These are phyloP conservation scores for Habrosyne pyritoides DNA, from an alignment of 2,888 invertebrate species.

Conservation along the genomic window DNA sequence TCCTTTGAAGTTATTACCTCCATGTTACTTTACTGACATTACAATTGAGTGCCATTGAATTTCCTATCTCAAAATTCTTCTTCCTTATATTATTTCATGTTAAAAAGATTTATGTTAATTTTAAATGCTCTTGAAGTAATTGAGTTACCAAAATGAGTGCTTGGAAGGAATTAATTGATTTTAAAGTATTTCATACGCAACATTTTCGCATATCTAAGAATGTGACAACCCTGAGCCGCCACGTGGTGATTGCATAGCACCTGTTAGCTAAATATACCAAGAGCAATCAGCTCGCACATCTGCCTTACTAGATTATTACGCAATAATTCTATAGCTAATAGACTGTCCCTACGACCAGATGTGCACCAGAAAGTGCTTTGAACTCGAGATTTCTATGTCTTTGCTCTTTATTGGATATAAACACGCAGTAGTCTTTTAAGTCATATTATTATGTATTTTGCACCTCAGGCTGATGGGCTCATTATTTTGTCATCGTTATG, in stretches of 20 bases:
- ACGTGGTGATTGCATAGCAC: conserved; percentile 64
- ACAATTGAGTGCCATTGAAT: no score
- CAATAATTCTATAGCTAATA: conserved; percentile 70
- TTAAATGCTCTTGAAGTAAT: no score
- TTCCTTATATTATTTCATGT: no score
- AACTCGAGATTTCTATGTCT: conserved; percentile 50
- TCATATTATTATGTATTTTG: not conserved
- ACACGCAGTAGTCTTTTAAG: not conserved
- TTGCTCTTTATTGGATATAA: not conserved
- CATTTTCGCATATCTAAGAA: not conserved
- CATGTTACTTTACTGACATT: no score
- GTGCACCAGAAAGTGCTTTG: conserved; percentile 54
- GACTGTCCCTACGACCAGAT: conserved; percentile 68
- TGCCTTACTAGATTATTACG: conserved; percentile 75
- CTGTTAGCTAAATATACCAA: conserved; percentile 75
- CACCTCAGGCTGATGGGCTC: no score
- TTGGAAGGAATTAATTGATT: no score
- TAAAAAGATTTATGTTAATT: no score
- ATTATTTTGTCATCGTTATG: no score
- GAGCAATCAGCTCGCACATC: conserved; percentile 76
- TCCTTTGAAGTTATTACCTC: no score
- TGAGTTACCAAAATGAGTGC: no score
- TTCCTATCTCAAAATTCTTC: no score
- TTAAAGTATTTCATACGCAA: no score
- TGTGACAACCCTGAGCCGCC: conserved; percentile 60